A percentile compares a stretch with the other conserved stretches of the same genome.
phyloP scores from a whole-genome alignment of 2,113 vertebrate genomes.

The Chlorocebus sabaeus region DNA sequence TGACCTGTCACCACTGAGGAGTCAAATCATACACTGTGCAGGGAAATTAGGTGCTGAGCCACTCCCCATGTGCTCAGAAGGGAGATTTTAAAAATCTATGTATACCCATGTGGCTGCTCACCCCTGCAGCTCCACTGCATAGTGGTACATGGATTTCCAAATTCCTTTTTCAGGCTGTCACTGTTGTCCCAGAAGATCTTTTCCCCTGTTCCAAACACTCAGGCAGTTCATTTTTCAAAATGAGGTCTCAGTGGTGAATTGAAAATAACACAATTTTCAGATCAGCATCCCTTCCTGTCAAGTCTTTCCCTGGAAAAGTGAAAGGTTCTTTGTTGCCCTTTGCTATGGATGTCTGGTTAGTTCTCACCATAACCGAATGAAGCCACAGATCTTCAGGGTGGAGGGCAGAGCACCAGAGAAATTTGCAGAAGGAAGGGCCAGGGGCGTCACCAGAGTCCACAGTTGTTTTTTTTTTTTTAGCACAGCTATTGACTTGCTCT shows the following conservation, averaged over 20 bases:
- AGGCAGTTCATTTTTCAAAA: neutral
- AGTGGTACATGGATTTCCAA: neutral
- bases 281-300: neutral
- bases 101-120: neutral
- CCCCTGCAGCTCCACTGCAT: neutral
- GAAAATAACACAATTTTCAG: conserved; percentile 29
- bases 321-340: neutral
- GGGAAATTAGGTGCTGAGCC: neutral
- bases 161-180: neutral
- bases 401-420: neutral
- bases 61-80: neutral
- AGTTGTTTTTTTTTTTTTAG: rapidly evolving
- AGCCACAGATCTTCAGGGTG: neutral
- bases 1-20: neutral
- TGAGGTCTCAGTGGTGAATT: neutral
- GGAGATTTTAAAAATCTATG: neutral
- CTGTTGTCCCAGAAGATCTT: neutral
- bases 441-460: neutral
- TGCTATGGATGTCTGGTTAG: neutral
- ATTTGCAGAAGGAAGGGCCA: neutral
- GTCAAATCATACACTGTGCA: neutral
- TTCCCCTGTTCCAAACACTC: neutral
- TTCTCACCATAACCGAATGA: neutral
- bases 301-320: neutral
- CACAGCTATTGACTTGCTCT: neutral